These are phyloP conservation scores for Nerophis ophidion DNA, from an alignment of 2,113 vertebrate species.

Conservation along the genomic window DNA sequence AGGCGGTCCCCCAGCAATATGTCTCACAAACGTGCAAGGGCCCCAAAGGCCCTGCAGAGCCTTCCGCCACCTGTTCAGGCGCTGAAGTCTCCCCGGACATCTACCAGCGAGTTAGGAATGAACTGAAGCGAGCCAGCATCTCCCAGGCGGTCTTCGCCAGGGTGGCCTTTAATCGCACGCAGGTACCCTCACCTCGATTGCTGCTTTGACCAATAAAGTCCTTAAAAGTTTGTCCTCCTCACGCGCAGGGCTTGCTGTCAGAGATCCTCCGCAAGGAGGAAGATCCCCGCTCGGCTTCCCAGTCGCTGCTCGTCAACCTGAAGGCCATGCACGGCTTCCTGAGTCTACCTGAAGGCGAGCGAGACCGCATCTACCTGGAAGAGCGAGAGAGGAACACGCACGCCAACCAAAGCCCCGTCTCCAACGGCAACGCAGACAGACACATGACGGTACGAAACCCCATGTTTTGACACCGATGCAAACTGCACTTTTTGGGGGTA, in stretches of 20 bases:
- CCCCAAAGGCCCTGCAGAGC: constrained; percentile 76
- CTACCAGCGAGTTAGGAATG: constrained; percentile 97
- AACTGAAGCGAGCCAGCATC: constrained; percentile 97
- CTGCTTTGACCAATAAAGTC: not conserved
- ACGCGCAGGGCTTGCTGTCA: constrained; percentile 84
- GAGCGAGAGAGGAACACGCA: constrained; percentile 96
- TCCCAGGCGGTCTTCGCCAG: constrained; percentile 98
- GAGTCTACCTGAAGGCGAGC: constrained; percentile 86
- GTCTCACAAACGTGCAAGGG: constrained; percentile 73
- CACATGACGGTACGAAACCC: not conserved
- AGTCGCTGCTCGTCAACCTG: constrained; percentile 92
- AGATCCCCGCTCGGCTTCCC: constrained; percentile 91
- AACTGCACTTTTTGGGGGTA: no score
- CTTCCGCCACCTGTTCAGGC: constrained; percentile 77
- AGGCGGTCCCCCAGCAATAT: constrained; percentile 97
- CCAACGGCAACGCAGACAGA: constrained; percentile 72
- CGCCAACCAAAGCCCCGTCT: constrained; percentile 81
- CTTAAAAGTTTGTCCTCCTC: not conserved
- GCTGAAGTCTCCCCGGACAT: constrained; percentile 96
- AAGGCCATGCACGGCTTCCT: constrained; percentile 98
- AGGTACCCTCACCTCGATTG: constrained; percentile 74
- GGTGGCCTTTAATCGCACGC: constrained; percentile 98
- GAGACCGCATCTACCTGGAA: constrained; percentile 94
- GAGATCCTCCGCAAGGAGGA: constrained; percentile 96
- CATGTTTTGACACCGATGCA: no score